Percentiles rank a stretch among this genome's conserved stretches.
These are phyloP conservation scores for Drosophila parthenogenetica DNA, from an alignment of 2,888 invertebrate species.

Conservation along the genomic window DNA sequence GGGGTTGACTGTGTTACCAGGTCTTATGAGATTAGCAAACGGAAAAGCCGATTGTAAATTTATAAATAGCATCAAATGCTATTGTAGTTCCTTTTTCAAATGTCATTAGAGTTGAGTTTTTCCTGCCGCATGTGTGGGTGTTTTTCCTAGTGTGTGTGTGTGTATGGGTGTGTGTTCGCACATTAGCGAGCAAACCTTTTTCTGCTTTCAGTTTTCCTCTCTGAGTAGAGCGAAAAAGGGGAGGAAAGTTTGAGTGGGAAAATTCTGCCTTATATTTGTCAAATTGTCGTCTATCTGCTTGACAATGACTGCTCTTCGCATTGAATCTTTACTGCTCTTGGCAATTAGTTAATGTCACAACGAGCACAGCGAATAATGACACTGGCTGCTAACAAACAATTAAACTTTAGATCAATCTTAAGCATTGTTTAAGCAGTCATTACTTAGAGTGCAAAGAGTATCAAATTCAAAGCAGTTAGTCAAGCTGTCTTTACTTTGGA, in stretches of 20 bases:
- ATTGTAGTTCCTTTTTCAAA: constrained; percentile 51
- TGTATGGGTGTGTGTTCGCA: constrained; percentile 32
- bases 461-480: constrained; percentile 2
- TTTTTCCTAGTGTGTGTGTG: background rate
- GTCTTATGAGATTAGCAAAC: constrained; percentile 71
- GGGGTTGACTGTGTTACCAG: constrained; percentile 61
- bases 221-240: background rate
- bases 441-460: background rate
- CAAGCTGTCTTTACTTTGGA: background rate
- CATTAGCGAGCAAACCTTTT: constrained; percentile 48
- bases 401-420: constrained; percentile 29
- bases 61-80: constrained; percentile 75
- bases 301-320: constrained; percentile 41
- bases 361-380: constrained; percentile 44
- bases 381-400: constrained; percentile 44
- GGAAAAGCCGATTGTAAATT: constrained; percentile 73
- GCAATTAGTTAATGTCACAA: constrained; percentile 78
- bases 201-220: constrained; percentile 2
- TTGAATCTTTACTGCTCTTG: constrained; percentile 25
- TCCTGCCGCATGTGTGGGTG: background rate
- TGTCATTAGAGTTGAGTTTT: constrained; percentile 57
- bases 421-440: background rate
- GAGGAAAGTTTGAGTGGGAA: constrained; percentile 16
- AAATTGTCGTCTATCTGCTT: constrained; percentile 47
- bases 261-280: constrained; percentile 57